Base-by-base conservation (phyloP, 2,888 invertebrate species). In the Caenorhabditis zanzibari region DNA sequence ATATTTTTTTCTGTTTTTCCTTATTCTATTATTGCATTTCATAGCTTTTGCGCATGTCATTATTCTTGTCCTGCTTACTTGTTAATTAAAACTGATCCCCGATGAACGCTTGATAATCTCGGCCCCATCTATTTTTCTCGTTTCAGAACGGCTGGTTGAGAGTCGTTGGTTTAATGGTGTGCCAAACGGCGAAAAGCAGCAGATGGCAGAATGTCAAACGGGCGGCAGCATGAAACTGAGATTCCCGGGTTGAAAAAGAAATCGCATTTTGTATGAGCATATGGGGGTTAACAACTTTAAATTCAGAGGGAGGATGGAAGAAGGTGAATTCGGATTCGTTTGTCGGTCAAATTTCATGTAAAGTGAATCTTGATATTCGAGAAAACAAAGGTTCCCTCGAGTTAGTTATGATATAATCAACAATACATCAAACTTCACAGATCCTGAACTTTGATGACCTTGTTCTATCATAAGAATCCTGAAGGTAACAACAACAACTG, bases 151-250 rank as follows among this genome's bases (percentile, higher is more conserved):
- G 16, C 26, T 28, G 38, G 32, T 54, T 54, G 16, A 32, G 44
- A 61, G 69, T 69, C 68, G 52, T 69, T 76, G 68, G 69, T 69
- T 76, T 76, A 76, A 76, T 71, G 77, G 71, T 44, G 77, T 71
- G 77, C 69, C 77, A 77, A 76, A 61, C 69, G 61, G 61, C 52
- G 41, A 35, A 41, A 10, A 41, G 32, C 19, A 44, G 41, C 76
- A 76, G 76, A 75, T 75, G 75, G 69, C 68, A 61, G 68, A 69
- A 63, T 76, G 76, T 76, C 76, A 76, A 76, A 69, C 76, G 66
- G 52, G 9, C 19, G 35, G 22, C n/a, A 64, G 41, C 26, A 68
- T 32, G 24, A 47, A 38, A 32, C 54, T 47, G 19, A 14, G 38
- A 35, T 64, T 63, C 14, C n/a, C 5, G 10, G 58, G 49, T 56